phyloP scores from a whole-genome alignment of 2,113 vertebrate genomes.

The Xenopus tropicalis region UCB_Xtro_10.0 CM004448.2:35741501-35742000 shows the following conservation, averaged over 20 bases:
- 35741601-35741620: constrained; percentile 75
- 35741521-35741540: too few relatives aligned
- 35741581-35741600: constrained; percentile 72
- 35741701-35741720: constrained; percentile 56
- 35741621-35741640: constrained; percentile 73
- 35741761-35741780: constrained; percentile 40
- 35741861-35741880: constrained; percentile 7
- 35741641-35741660: constrained; percentile 59
- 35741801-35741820: constrained; percentile 33
- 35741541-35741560: too few relatives aligned
- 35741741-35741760: constrained; percentile 28
- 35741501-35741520: too few relatives aligned
- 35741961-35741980: constrained; percentile 35
- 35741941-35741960: constrained; percentile 30
- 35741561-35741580: too few relatives aligned
- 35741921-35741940: constrained; percentile 14
- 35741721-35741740: constrained; percentile 5
- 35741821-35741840: background rate
- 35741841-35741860: constrained; percentile 10
- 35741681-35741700: constrained; percentile 72
- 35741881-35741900: background rate
- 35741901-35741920: constrained; percentile 5
- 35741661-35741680: constrained; percentile 70
- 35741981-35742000: constrained; percentile 3
- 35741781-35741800: constrained; percentile 33